Conservation (phyloP, 2,888 invertebrate species). For the Yponomeuta evonymella region DNA sequence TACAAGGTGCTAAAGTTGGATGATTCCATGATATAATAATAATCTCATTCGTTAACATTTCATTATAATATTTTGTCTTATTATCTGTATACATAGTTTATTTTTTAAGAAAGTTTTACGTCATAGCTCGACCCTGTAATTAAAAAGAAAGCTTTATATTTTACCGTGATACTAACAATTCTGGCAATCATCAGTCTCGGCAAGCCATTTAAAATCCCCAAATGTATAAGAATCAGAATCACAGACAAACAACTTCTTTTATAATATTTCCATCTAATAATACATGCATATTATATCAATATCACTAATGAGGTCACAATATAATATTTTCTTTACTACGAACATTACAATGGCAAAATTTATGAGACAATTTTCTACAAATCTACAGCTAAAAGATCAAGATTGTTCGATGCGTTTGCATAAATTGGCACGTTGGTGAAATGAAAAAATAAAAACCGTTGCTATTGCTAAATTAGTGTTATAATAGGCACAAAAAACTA, state of each 20-base stretch:
- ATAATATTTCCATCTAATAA: not conserved
- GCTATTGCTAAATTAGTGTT: not conserved
- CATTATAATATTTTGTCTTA: not conserved
- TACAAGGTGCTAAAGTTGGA: not conserved
- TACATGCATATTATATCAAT: not conserved
- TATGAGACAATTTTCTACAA: not conserved
- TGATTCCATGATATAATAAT: not conserved
- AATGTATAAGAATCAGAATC: not conserved
- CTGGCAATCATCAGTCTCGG: not conserved
- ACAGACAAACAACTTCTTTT: not conserved
- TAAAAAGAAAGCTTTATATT: not conserved
- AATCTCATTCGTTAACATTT: slow-evolving; percentile 10
- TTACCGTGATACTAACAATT: not conserved
- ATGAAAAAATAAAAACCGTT: not conserved
- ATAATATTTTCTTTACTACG: not conserved
- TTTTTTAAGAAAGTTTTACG: not conserved
- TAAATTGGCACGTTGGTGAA: not conserved
- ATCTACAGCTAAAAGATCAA: not conserved
- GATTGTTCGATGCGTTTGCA: not conserved
- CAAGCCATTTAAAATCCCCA: not conserved
- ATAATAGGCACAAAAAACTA: not conserved
- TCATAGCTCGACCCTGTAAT: not conserved
- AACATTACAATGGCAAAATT: not conserved
- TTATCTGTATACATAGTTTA: not conserved
- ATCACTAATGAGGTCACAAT: slow-evolving; percentile 7